Base-by-base conservation (phyloP, 1,140 invertebrate genomes). In the Drosophila willistoni region DNA sequence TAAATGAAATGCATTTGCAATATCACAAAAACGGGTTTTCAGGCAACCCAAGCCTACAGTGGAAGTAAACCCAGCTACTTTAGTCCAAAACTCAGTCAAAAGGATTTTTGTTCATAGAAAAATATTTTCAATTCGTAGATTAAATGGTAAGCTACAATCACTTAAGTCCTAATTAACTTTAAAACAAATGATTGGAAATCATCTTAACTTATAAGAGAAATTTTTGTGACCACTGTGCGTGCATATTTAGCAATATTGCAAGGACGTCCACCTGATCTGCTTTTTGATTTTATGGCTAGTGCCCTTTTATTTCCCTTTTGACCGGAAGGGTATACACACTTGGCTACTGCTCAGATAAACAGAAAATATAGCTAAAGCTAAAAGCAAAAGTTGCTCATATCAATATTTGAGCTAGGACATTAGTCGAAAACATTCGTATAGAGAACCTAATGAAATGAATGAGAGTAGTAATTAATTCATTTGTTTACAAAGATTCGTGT, bases 221-320 rank as follows among this genome's bases (percentile, higher is more conserved):
- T 10, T 7, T 54, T 17, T 54, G 6, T 13, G 7, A 63, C 74
- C 74, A 78, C 56, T 77, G 76, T 78, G 14, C 19, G 0, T 10
- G 12, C 42, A 39, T 79, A 56, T 44, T 51, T 68, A 34, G 36
- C 29, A 47, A 57, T 66, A 54, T 55, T 71, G 79, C 83, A 87
- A 87, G 83, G 83, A 87, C 83, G 80, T 87, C 83, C 83, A 87
- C 83, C 83, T 87, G 84, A 87, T 87, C 79, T 64, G 71, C 72
- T 77, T 79, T 81, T 57, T 41, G 66, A 64, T 64, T 69, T 64
- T 69, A 68, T 71, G 68, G 47, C 68, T 60, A 56, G 63, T 64
- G 60, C 68, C 74, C 68, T 68, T 75, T 80, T 63, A 1, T 36
- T 36, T 36, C 34, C 7, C 34, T 36, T 12, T 36, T 10, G 34